Percentiles rank a stretch among this genome's conserved stretches.
phyloP scores from a whole-genome alignment of 2,888 invertebrate species.

The Cephalotes varians region DNA sequence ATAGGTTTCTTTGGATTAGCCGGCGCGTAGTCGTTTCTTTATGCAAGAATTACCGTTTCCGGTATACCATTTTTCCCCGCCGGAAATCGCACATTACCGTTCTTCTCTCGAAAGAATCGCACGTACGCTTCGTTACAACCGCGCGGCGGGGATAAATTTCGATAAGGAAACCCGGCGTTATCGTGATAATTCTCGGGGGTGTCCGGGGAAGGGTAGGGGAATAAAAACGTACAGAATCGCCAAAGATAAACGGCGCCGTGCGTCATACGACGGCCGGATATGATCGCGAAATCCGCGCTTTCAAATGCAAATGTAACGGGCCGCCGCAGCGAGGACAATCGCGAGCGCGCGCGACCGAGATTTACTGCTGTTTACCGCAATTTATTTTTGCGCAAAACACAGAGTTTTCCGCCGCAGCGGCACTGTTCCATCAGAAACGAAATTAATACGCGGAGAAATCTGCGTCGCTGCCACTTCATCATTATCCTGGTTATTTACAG shows the following conservation, averaged over 20 bases:
- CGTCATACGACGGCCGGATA: constrained; percentile 54
- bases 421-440: constrained; percentile 54
- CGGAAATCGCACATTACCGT: background rate
- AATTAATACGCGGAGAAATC: constrained; percentile 65
- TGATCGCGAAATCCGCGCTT: constrained; percentile 65
- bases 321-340: constrained; percentile 61
- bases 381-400: constrained; percentile 64
- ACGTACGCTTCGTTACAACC: background rate
- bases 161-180: constrained; percentile 38
- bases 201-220: background rate
- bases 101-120: background rate
- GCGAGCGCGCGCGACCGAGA: constrained; percentile 55
- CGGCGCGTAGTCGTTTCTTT: background rate
- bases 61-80: background rate
- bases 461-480: constrained; percentile 24
- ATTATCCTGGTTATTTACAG: constrained; percentile 39
- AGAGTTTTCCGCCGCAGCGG: constrained; percentile 21
- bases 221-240: constrained; percentile 40
- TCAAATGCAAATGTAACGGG: constrained; percentile 70
- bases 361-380: constrained; percentile 71
- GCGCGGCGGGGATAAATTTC: constrained; percentile 37
- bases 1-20: background rate
- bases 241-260: constrained; percentile 45
- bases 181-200: constrained; percentile 40
- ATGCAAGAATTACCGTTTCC: background rate